Evolutionary conservation across 2,797 vertebrate genomes (phyloP).

Genomic region (Netta rufina): DNA sequence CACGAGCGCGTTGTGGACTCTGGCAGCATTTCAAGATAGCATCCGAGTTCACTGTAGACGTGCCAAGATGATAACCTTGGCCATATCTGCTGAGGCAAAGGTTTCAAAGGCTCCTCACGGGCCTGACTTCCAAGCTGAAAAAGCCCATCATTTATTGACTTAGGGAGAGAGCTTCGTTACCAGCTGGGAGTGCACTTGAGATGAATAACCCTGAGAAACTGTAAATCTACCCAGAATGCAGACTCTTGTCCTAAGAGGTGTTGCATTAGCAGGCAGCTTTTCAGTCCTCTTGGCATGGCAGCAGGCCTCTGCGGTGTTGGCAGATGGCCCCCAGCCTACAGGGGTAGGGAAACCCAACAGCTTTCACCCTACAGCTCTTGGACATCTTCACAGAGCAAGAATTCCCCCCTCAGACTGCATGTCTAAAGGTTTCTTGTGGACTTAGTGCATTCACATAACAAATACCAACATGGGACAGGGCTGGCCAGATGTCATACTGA

Average conservation of each 20-base stretch:
- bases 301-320: not conserved
- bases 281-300: not conserved
- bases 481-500: rapidly evolving
- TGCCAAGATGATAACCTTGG: slow-evolving; percentile 39
- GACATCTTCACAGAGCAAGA: not conserved
- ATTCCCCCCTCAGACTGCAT: rapidly evolving
- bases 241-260: not conserved
- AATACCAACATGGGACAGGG: rapidly evolving
- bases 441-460: not conserved
- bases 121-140: not conserved
- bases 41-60: rapidly evolving
- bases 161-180: not conserved
- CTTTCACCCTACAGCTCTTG: not conserved
- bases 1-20: not conserved
- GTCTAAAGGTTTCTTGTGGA: not conserved
- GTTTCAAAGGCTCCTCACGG: not conserved
- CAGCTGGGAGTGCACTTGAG: not conserved
- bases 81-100: not conserved
- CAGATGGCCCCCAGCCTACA: not conserved
- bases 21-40: not conserved
- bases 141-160: not conserved
- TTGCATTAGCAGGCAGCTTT: not conserved
- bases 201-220: not conserved
- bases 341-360: not conserved
- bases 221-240: not conserved